These are phyloP conservation scores for Campylorhamphus procurvoides DNA, from an alignment of 2,113 vertebrate genomes.

Conservation along the genomic window DNA sequence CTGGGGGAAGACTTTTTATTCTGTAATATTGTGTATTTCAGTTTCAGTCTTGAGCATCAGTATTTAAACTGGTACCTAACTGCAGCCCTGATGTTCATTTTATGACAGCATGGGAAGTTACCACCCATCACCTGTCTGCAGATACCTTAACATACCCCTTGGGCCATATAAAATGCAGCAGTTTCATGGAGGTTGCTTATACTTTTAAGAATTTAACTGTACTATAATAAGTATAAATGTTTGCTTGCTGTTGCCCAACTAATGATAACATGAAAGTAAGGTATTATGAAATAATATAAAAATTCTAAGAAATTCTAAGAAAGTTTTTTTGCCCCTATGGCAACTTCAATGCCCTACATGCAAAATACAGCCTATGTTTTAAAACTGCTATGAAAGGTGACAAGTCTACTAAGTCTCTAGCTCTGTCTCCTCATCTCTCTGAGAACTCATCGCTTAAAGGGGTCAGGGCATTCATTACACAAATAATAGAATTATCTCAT, in stretches of 20 bases:
- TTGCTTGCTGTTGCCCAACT: neutral
- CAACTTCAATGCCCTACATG: neutral
- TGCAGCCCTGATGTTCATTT: neutral
- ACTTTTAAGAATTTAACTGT: neutral
- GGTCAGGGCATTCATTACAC: neutral
- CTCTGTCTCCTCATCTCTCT: neutral
- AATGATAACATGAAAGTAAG: neutral
- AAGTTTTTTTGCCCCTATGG: neutral
- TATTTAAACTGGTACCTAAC: neutral
- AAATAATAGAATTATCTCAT: neutral
- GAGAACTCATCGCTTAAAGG: neutral
- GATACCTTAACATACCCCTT: neutral
- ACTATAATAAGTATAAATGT: neutral
- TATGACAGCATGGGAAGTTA: neutral
- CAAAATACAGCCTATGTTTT: neutral
- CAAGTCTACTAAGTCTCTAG: neutral
- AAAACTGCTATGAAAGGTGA: neutral
- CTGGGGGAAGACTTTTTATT: slow-evolving; percentile 9
- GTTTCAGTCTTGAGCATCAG: neutral
- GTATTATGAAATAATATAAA: neutral
- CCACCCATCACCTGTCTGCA: neutral
- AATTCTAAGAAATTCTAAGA: neutral
- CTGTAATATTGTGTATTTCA: neutral
- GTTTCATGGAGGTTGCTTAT: neutral
- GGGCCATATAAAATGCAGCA: neutral